Base-by-base conservation (phyloP, 2,113 vertebrate species). In the Catharus bicknelli region DNA sequence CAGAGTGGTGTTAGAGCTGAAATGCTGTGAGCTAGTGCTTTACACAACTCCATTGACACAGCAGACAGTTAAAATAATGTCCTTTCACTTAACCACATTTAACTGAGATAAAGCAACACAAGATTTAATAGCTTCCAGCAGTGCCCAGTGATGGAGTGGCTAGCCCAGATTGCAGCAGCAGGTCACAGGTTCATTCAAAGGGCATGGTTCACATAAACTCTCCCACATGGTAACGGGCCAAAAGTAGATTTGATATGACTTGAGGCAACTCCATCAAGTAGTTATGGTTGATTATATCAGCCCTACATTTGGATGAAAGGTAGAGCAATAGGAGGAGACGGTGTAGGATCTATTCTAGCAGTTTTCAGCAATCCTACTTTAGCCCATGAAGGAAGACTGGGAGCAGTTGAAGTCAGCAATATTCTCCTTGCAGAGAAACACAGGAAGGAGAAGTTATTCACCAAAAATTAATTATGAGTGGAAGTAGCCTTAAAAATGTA, bases 1-100 rank as follows among this genome's bases (percentile, higher is more conserved):
- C 83, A 93, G 73, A 40, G 26, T 16, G 32, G 15, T 15, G 11
- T 76, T 87, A 87, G 54, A 73, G 58, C 78, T 57, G 58, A 93
- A 95, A 89, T 19, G 22, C 69, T 88, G 54, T 58, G 48, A 90
- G 83, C 76, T 63, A 77, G 51, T 51, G 53, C 62, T 85, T 76
- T 75, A 72, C 0, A 0, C 91, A 92, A 90, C 87, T 84, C 91
- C 78, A 93, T 81, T 90, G 93, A 68, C 87, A 91, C 42, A 66
- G 68, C 48, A 86, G 74, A 73, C 72, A 62, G 82, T 93, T 95
- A 87, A 93, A 96, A 85, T 83, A 89, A 90, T n/a, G 91, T 94
- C 77, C 81, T 88, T 95, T 90, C 88, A 93, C 80, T 95, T 96
- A 95, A 84, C 87, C 43, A 59, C 74, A n/a, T 94, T 95, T 92